Evolutionary conservation across 2,113 vertebrate genomes (phyloP).

Genomic region (Hyla sarda): DNA sequence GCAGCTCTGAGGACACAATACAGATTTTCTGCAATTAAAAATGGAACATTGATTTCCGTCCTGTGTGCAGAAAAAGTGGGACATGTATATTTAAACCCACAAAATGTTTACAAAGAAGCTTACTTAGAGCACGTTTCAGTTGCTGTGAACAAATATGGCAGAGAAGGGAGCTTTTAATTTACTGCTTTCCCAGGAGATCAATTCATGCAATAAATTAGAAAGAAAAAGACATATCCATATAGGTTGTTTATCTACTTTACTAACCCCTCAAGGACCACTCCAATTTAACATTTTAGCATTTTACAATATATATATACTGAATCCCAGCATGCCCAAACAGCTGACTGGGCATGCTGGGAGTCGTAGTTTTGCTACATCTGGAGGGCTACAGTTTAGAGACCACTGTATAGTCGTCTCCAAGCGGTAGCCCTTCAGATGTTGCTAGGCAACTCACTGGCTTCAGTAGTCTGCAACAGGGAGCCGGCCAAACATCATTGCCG

Average conservation of each 20-base stretch:
- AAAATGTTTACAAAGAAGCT: conserved; percentile 54
- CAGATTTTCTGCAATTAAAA: conserved; percentile 51
- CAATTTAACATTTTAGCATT: too few relatives aligned
- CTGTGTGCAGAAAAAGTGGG: conserved; percentile 37
- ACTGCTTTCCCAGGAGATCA: conserved; percentile 18
- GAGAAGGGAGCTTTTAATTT: conserved; percentile 18
- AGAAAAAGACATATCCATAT: conserved; percentile 17
- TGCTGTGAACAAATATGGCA: conserved; percentile 42
- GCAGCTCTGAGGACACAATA: conserved; percentile 36
- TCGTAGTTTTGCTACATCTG: too few relatives aligned
- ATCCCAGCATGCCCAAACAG: too few relatives aligned
- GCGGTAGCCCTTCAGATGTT: too few relatives aligned
- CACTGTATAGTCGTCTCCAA: too few relatives aligned
- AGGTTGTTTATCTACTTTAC: background rate
- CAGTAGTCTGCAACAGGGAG: too few relatives aligned
- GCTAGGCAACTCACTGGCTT: too few relatives aligned
- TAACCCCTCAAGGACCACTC: too few relatives aligned
- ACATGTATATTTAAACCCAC: conserved; percentile 52
- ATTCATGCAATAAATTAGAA: conserved; percentile 8
- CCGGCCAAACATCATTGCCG: too few relatives aligned
- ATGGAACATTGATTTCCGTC: conserved; percentile 44
- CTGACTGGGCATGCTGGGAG: too few relatives aligned
- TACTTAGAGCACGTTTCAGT: conserved; percentile 20
- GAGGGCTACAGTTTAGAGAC: too few relatives aligned
- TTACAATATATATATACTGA: too few relatives aligned